A percentile compares a stretch with the other conserved stretches of the same genome.
Conservation (phyloP, 2,888 invertebrate genomes). For the Lepetodrilus schrolli region DNA sequence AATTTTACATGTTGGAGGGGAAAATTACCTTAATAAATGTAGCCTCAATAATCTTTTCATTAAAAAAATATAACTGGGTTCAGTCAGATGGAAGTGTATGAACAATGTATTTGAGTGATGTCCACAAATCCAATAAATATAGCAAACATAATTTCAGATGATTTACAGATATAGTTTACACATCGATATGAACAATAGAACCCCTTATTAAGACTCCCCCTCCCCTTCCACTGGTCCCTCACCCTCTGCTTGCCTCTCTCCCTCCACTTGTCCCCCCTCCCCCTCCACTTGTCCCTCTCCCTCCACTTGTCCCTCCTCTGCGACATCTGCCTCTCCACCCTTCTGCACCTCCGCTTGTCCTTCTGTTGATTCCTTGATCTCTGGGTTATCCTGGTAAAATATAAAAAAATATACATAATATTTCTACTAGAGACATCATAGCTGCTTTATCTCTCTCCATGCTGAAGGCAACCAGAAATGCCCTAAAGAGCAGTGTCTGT, state of each 20-base stretch:
- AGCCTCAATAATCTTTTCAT: too few species aligned
- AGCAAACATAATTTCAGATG: too few species aligned
- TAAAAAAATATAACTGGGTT: too few species aligned
- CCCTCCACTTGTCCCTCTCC: constrained; percentile 29
- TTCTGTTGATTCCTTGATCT: constrained; percentile 17
- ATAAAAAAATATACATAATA: background rate
- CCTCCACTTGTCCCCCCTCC: background rate
- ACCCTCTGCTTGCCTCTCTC: constrained; percentile 11
- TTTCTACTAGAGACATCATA: background rate
- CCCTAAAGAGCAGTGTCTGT: background rate
- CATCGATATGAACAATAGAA: too few species aligned
- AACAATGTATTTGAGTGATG: too few species aligned
- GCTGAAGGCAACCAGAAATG: background rate
- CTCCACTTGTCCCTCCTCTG: constrained; percentile 35
- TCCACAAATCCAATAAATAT: too few species aligned
- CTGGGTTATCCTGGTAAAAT: background rate
- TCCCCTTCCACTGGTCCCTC: constrained; percentile 25
- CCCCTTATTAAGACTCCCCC: background rate
- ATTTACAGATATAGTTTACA: too few species aligned
- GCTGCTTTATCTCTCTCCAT: background rate
- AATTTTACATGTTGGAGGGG: too few species aligned
- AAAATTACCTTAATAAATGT: too few species aligned
- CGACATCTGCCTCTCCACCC: constrained; percentile 31
- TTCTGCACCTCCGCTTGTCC: constrained; percentile 37
- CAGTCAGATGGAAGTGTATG: too few species aligned